Conservation (phyloP, 2,888 invertebrate genomes). For the Dastarcus helophoroides region DNA sequence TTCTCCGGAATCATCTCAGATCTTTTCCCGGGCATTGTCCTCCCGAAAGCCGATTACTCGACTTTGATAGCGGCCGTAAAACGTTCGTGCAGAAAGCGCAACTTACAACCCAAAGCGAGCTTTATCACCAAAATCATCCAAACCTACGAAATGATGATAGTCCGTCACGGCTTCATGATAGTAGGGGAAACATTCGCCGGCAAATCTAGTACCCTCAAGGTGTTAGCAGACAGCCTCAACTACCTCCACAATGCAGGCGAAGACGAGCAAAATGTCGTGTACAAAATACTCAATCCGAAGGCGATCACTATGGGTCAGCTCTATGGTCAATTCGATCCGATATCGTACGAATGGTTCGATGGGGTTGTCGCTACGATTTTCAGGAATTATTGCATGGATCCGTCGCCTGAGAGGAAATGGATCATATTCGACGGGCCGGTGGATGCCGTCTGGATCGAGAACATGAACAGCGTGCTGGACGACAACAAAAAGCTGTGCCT, state of each 20-base stretch:
- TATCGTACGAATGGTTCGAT: constrained; percentile 84
- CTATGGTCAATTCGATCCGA: constrained; percentile 82
- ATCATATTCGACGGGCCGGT: constrained; percentile 87
- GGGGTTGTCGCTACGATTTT: constrained; percentile 68
- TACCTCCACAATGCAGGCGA: constrained; percentile 52
- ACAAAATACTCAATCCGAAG: constrained; percentile 83
- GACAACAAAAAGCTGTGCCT: constrained; percentile 81
- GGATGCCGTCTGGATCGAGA: constrained; percentile 85
- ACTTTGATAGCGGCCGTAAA: constrained; percentile 55
- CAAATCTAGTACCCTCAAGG: constrained; percentile 69
- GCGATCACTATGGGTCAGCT: constrained; percentile 86
- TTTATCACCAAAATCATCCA: constrained; percentile 77
- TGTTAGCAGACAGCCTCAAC: constrained; percentile 63
- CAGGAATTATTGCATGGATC: constrained; percentile 62
- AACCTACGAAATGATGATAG: constrained; percentile 89
- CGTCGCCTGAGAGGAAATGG: constrained; percentile 73
- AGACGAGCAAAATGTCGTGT: constrained; percentile 51
- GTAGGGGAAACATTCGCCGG: constrained; percentile 76
- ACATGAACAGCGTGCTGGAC: constrained; percentile 80
- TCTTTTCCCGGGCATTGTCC: constrained; percentile 68
- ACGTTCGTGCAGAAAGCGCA: constrained; percentile 48
- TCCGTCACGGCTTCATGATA: constrained; percentile 86
- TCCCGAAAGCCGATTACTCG: constrained; percentile 64
- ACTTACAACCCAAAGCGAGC: constrained; percentile 63
- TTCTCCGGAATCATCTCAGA: constrained; percentile 80